Base-by-base conservation (phyloP, 2,888 invertebrate species). In the Cylloceria caligata region DNA sequence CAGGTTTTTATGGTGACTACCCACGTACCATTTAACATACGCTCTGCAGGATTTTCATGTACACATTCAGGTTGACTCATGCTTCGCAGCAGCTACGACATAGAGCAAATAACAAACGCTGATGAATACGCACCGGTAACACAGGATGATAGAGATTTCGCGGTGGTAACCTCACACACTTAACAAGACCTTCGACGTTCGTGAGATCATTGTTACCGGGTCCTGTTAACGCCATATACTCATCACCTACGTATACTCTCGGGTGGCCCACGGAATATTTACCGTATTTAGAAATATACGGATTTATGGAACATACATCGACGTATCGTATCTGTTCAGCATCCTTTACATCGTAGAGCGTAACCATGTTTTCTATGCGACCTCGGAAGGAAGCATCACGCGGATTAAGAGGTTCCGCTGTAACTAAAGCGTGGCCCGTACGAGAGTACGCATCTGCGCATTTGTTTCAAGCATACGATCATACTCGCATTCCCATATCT, bases 231-330 rank as follows among this genome's bases (percentile, higher is more conserved):
- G n/a, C n/a, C n/a, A n/a, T n/a, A n/a, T n/a, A n/a, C n/a, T n/a
- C n/a, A n/a, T n/a, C n/a, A n/a, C 2, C 34, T 6, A 39, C 75
- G 81, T 52, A 75, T 0, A 84, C 83, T 68, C 65, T 83, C 0
- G 90, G 90, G 72, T 90, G 90, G 0, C 88, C 89, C 0, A 89
- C 49, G 0, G 89, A 88, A 68, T 19, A 57, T 4, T 16, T 30
- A n/a, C 57, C 57, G 30, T 34, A 57, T n/a, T 57, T 57, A 5
- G n/a, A 57, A 2, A 57, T 30, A 5, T 57, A 57, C 1, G 57
- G 57, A 2, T 57, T 34, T 16, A 57, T 34, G 6, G 57, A 57
- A 6, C 57, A 57, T 7, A 57, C 57, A n/a, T 57, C 57, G 4
- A 57, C 27, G 6, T 57, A 57, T 2, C 16, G n/a, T 30, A 57